Evolutionary conservation across 2,888 invertebrate species (phyloP).

Genomic region (Blera fallax): DNA sequence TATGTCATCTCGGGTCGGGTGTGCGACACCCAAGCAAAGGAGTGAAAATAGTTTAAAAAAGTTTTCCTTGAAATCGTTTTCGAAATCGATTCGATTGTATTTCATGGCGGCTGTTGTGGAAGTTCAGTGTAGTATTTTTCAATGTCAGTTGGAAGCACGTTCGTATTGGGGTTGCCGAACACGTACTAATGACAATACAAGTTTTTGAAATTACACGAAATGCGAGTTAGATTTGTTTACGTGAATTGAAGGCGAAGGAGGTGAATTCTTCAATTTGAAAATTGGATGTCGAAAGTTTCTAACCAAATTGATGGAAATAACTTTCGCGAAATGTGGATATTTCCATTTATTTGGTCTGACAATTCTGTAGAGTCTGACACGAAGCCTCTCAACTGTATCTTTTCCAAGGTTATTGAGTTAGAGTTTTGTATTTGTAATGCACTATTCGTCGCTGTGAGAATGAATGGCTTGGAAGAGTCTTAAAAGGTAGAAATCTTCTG

Average conservation of each 20-base stretch:
- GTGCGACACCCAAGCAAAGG: not conserved
- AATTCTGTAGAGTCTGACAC: not conserved
- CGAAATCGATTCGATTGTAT: conserved; percentile 20
- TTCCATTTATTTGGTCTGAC: not conserved
- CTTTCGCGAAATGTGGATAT: not conserved
- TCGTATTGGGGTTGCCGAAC: not conserved
- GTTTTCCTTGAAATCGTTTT: conserved; percentile 20
- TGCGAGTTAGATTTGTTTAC: conserved; percentile 20
- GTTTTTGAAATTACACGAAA: conserved; percentile 9
- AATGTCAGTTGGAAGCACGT: conserved; percentile 29
- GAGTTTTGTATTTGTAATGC: too few relatives aligned
- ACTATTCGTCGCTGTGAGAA: too few relatives aligned
- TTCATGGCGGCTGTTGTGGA: not conserved
- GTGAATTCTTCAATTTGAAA: conserved; percentile 29
- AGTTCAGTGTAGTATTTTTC: not conserved
- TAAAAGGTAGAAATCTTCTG: too few relatives aligned
- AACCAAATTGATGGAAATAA: not conserved
- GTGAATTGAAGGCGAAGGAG: not conserved
- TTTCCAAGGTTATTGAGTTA: too few relatives aligned
- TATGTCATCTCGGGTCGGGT: not conserved
- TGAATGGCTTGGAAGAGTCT: too few relatives aligned
- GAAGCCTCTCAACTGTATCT: not conserved
- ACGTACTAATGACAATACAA: conserved; percentile 45
- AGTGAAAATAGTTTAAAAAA: conserved; percentile 11
- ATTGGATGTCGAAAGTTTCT: conserved; percentile 32